Evolutionary conservation across 2,113 vertebrate species (phyloP).

Genomic region (Centrocercus urophasianus): DNA sequence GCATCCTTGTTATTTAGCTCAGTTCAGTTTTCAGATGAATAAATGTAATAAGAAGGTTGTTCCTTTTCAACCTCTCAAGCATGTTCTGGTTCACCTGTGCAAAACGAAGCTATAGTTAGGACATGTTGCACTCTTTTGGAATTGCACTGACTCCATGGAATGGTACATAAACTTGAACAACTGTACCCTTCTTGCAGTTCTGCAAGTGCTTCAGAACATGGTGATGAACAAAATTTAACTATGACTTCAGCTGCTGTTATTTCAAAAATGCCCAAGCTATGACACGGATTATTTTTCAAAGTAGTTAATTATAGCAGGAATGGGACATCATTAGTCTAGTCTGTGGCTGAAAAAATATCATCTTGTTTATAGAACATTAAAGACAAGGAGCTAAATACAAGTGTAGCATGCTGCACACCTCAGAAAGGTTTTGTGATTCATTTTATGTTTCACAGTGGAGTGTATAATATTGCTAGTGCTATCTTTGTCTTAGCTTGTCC

Average conservation of each 20-base stretch:
- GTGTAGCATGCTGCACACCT: not conserved
- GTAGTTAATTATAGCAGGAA: not conserved
- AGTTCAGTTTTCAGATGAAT: conserved; percentile 51
- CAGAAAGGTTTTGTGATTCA: not conserved
- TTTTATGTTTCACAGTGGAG: not conserved
- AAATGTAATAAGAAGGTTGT: conserved; percentile 48
- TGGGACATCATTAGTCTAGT: not conserved
- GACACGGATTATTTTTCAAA: not conserved
- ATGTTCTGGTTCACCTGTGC: conserved; percentile 10
- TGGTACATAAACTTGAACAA: not conserved
- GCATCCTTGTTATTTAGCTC: conserved; percentile 51
- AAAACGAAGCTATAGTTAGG: conserved; percentile 21
- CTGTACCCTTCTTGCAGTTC: not conserved
- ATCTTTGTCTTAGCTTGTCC: not conserved
- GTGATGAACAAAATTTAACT: not conserved
- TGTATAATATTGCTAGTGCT: not conserved
- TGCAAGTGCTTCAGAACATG: not conserved
- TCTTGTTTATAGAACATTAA: not conserved
- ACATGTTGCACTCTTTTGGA: not conserved
- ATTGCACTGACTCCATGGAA: not conserved
- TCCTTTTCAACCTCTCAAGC: conserved; percentile 24
- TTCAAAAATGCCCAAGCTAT: not conserved
- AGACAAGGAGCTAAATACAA: not conserved
- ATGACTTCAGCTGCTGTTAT: not conserved
- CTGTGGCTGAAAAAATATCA: not conserved